Base-by-base conservation (phyloP, 2,888 invertebrate species). In the Cremastobaeus sp. region DNA sequence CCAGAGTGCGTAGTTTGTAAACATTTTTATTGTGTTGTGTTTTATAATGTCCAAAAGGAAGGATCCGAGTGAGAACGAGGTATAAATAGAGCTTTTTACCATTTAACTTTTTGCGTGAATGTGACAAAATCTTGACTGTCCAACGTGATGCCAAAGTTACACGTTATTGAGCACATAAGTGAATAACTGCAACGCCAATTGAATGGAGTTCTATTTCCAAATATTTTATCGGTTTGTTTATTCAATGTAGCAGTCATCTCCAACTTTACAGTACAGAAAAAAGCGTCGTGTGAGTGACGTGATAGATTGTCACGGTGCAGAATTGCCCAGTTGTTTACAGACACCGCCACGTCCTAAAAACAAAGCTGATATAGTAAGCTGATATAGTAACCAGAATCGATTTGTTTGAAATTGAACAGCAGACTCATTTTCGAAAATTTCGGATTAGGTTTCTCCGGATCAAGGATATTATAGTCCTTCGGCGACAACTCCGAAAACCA, bases 251-350 rank as follows among this genome's bases (percentile, higher is more conserved):
- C 25, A 59, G 52, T 6, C 3, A 14, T 12, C 28, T 37, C 11
- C 39, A 15, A 28, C 41, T 0, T 43, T 62, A 17, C 30, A 32
- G 1, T 54, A 64, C 6, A 74, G 60, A 12, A 82, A 80, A 68
- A 76, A 80, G 25, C 76, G 71, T 17, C 79, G 82, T 15, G 77
- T 71, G 12, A 81, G 82, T 47, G 83, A 83, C 69, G 83, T 84
- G 14, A 83, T 83, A 43, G 84, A 83, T 68, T 77, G 79, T 32
- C 74, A 79, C 48, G 82, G 82, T 15, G 72, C 71, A 6, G 54
- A 59, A 3, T 17, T 50, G 32, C 41, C 59, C 0, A 43, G 54
- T 9, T 76, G 71, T 30, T 77, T 69, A 20, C 47, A 59, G 4
- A 78, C 80, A 5, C 78, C 81, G 1, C 64, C 59, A 28, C 74